Conservation (phyloP, 2,797 vertebrate genomes). For the Chlorospingus flavigularis region DNA sequence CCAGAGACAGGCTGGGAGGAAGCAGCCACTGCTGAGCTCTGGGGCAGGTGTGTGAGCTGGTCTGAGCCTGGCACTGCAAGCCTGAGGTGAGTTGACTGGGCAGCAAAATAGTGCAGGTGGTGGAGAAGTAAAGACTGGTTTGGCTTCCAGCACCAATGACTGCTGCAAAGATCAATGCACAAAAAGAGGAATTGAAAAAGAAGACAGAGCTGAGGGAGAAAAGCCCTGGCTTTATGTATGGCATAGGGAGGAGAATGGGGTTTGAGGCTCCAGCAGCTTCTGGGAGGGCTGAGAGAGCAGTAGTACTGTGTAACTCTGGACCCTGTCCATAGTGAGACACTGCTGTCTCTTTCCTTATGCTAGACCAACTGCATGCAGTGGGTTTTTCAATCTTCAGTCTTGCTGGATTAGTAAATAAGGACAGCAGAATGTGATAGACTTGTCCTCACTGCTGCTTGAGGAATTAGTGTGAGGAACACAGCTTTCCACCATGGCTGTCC, state of each 20-base stretch:
- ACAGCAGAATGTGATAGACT: neutral
- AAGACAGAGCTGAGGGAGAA: neutral
- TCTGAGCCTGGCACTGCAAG: slow-evolving; percentile 18
- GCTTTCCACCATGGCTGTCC: neutral
- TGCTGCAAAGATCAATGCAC: neutral
- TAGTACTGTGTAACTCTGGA: neutral
- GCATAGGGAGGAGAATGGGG: neutral
- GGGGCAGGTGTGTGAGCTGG: neutral
- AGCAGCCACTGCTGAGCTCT: neutral
- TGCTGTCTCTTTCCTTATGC: neutral
- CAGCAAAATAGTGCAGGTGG: neutral
- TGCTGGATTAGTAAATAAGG: neutral
- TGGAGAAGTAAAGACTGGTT: neutral
- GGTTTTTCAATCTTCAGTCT: neutral
- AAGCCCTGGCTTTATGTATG: neutral
- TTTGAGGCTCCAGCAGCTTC: neutral
- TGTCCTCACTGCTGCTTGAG: neutral
- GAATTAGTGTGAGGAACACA: neutral
- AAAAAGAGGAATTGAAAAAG: neutral
- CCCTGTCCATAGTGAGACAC: neutral
- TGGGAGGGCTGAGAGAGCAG: neutral
- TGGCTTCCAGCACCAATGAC: neutral
- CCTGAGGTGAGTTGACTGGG: slow-evolving; percentile 56
- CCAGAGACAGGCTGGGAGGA: neutral
- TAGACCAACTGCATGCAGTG: neutral